Evolutionary conservation across 1,140 invertebrate species (phyloP).

Genomic region (Pectinophora gossypiella): DNA sequence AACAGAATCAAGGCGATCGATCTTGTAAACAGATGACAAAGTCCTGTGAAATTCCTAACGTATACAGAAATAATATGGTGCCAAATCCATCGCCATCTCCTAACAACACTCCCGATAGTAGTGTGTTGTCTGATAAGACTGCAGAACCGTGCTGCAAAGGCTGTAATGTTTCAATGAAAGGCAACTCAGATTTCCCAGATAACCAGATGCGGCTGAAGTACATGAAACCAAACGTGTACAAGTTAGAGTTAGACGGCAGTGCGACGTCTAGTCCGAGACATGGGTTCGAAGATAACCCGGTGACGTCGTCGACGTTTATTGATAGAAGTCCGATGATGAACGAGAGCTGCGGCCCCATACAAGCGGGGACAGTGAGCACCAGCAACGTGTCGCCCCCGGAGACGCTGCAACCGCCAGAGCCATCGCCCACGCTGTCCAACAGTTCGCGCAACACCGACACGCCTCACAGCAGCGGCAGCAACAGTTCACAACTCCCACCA

Average conservation of each 20-base stretch:
- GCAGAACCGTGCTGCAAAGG: conserved; percentile 59
- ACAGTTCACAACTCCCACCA: conserved; percentile 52
- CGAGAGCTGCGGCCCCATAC: conserved; percentile 80
- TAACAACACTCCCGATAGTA: conserved; percentile 75
- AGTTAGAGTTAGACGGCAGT: conserved; percentile 46
- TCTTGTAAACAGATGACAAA: conserved; percentile 31
- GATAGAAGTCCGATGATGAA: conserved; percentile 75
- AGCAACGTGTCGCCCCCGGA: conserved; percentile 83
- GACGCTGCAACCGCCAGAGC: conserved; percentile 67
- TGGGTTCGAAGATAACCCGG: conserved; percentile 80
- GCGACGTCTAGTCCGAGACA: conserved; percentile 73
- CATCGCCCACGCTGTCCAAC: conserved; percentile 71
- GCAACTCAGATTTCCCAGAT: conserved; percentile 40
- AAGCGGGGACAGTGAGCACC: conserved; percentile 84
- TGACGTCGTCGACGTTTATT: conserved; percentile 82
- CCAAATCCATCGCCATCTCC: conserved; percentile 58
- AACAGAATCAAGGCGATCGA: conserved; percentile 37
- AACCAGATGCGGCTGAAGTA: conserved; percentile 48
- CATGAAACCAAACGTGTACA: conserved; percentile 48
- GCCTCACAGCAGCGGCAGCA: conserved; percentile 58
- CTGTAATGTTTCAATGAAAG: conserved; percentile 58
- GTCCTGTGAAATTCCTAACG: conserved; percentile 33
- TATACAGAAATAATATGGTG: conserved; percentile 52
- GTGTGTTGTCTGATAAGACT: conserved; percentile 65
- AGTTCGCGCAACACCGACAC: conserved; percentile 67